A percentile compares a stretch with the other conserved stretches of the same genome.
Conservation (phyloP, 2,888 invertebrate genomes). For the Andrena flavipes region DNA sequence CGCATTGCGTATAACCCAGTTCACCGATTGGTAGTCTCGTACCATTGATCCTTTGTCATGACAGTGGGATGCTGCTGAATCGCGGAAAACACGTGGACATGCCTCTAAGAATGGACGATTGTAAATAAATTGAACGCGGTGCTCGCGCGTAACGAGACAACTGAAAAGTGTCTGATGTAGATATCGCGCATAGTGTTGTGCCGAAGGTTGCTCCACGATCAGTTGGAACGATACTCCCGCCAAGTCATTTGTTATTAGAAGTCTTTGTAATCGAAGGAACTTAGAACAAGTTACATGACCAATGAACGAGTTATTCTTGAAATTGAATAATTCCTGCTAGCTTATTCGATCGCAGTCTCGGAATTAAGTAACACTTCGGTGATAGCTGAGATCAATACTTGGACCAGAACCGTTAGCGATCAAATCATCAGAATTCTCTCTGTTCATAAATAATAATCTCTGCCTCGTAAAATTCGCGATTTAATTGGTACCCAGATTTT, state of each 20-base stretch:
- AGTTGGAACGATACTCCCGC: too few relatives aligned
- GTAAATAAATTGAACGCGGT: neutral
- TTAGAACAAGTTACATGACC: too few relatives aligned
- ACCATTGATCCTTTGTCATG: conserved; percentile 45
- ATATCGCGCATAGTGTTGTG: too few relatives aligned
- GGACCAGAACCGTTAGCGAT: neutral
- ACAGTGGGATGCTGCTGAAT: conserved; percentile 28
- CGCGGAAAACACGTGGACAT: conserved; percentile 7
- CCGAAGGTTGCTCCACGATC: too few relatives aligned
- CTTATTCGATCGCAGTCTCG: too few relatives aligned
- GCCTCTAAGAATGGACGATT: neutral
- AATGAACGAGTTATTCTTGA: neutral
- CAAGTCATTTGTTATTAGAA: too few relatives aligned
- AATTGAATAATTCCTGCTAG: neutral
- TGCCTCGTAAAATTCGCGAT: neutral
- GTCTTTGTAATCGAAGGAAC: too few relatives aligned
- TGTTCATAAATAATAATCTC: too few relatives aligned
- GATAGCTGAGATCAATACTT: neutral
- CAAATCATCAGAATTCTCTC: too few relatives aligned
- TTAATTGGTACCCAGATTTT: neutral
- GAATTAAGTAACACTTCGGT: too few relatives aligned
- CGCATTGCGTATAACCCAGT: conserved; percentile 60
- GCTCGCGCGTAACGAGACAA: too few relatives aligned
- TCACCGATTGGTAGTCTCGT: conserved; percentile 42
- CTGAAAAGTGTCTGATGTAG: too few relatives aligned